These are phyloP conservation scores for Parapsyche elsis DNA, from an alignment of 1,140 invertebrate species.

Conservation along the genomic window DNA sequence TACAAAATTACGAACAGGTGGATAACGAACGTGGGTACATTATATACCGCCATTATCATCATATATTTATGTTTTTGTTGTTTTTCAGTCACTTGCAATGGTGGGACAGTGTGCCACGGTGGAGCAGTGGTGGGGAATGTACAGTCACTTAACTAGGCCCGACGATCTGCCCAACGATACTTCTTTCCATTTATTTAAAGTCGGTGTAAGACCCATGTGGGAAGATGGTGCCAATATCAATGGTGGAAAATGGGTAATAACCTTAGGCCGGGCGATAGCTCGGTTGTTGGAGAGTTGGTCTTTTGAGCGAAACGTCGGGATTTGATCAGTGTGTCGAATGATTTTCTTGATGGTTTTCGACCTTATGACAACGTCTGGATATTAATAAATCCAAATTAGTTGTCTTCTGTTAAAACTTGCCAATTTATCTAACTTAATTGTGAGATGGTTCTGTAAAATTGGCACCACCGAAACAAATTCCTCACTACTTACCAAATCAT, in stretches of 20 bases:
- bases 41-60: background rate
- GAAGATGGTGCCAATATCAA: constrained; percentile 95
- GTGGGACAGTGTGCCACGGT: constrained; percentile 90
- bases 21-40: background rate
- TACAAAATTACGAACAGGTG: constrained; percentile 65
- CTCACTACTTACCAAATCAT: too few relatives aligned
- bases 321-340: too few relatives aligned
- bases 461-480: too few relatives aligned
- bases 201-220: constrained; percentile 99
- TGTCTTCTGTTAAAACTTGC: too few relatives aligned
- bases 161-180: constrained; percentile 89
- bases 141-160: constrained; percentile 90
- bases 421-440: too few relatives aligned
- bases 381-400: too few relatives aligned
- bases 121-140: constrained; percentile 97
- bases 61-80: background rate
- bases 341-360: too few relatives aligned
- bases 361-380: too few relatives aligned
- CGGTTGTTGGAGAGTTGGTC: too few relatives aligned
- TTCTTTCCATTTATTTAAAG: constrained; percentile 98
- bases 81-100: constrained; percentile 75
- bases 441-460: too few relatives aligned
- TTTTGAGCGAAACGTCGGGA: too few relatives aligned
- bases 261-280: too few relatives aligned
- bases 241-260: constrained; percentile 95